Evolutionary conservation across 2,113 vertebrate genomes (phyloP).

Genomic region (Sciurus niger): DNA sequence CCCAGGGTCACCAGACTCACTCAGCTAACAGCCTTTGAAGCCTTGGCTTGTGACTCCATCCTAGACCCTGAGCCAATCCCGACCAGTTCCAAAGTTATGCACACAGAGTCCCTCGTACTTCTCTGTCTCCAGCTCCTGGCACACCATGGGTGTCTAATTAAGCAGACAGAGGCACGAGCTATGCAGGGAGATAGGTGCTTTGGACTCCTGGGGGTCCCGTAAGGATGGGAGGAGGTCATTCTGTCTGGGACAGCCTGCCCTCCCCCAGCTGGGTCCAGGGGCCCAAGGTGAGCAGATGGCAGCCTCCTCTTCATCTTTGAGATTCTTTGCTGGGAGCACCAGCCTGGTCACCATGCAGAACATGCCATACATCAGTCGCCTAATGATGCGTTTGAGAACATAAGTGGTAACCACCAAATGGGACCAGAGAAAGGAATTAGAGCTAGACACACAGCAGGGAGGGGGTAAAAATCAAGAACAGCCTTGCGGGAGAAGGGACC

Average conservation of each 20-base stretch:
- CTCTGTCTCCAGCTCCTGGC: background rate
- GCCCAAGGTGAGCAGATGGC: background rate
- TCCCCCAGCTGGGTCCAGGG: background rate
- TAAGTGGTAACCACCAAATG: slow-evolving; percentile 72
- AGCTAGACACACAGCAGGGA: slow-evolving; percentile 45
- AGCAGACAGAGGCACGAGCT: background rate
- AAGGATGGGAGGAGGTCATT: background rate
- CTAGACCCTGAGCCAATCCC: background rate
- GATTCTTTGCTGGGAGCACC: fast-evolving
- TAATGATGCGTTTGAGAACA: slow-evolving; percentile 75
- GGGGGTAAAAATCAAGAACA: background rate
- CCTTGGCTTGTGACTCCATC: background rate
- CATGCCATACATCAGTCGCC: slow-evolving; percentile 65
- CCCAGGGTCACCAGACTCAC: fast-evolving
- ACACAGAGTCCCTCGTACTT: background rate
- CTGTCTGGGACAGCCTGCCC: background rate
- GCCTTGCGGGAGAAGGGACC: background rate
- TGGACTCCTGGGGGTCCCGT: background rate
- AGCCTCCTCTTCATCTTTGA: background rate
- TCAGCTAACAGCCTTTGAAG: background rate
- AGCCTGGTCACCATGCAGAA: background rate
- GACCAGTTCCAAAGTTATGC: background rate
- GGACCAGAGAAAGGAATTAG: slow-evolving; percentile 45
- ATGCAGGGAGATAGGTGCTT: background rate
- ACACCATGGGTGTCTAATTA: background rate